Percentiles rank a stretch among this genome's conserved stretches.
Evolutionary conservation across 2,113 vertebrate species (phyloP).

Genomic region (Tympanuchus pallidicinctus): DNA sequence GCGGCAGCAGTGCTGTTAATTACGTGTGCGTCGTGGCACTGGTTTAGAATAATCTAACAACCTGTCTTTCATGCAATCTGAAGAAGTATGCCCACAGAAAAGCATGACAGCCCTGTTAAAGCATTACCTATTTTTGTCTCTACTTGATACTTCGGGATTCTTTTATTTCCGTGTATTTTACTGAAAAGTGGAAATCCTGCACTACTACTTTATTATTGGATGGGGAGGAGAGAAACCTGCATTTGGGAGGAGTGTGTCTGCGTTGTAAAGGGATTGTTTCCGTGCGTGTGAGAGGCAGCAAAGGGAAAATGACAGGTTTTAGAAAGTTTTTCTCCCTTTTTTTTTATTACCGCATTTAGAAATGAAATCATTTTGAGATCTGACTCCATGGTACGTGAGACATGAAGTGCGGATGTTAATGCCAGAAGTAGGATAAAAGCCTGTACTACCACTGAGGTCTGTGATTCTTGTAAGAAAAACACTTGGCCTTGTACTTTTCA

Average conservation of each 20-base stretch:
- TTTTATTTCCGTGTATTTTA: background rate
- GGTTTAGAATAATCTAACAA: background rate
- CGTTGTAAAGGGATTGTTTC: background rate
- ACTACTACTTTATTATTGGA: background rate
- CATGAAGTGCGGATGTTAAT: background rate
- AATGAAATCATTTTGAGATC: background rate
- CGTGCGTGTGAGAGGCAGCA: background rate
- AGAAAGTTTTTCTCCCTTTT: background rate
- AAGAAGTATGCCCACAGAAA: background rate
- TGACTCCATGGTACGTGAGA: background rate
- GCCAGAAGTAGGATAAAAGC: background rate
- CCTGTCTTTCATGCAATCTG: background rate
- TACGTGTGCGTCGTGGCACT: background rate
- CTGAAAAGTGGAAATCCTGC: background rate
- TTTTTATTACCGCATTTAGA: background rate
- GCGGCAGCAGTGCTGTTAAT: background rate
- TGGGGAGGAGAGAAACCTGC: background rate
- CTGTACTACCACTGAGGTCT: background rate
- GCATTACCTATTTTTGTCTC: background rate
- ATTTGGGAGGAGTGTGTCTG: accelerated
- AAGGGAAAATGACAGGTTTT: background rate
- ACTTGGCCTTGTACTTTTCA: background rate
- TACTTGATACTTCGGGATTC: background rate
- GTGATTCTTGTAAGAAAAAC: background rate
- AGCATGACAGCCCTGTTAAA: background rate